These are phyloP conservation scores for Lagopus muta DNA, from an alignment of 2,113 vertebrate genomes.

Conservation along the genomic window DNA sequence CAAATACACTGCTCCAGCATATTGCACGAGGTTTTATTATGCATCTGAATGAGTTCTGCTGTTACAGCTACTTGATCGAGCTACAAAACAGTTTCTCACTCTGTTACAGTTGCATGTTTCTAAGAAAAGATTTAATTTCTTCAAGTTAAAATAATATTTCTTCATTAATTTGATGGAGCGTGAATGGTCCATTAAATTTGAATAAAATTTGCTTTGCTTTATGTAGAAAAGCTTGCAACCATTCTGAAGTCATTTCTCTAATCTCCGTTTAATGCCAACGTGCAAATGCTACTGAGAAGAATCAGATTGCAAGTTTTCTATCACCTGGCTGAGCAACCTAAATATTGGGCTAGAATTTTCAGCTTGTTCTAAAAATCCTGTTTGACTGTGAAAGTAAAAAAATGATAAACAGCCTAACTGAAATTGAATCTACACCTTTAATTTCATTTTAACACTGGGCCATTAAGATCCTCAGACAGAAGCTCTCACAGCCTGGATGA, in stretches of 20 bases:
- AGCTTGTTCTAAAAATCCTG: background rate
- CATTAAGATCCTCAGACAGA: background rate
- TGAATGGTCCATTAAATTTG: background rate
- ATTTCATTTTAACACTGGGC: background rate
- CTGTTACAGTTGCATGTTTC: background rate
- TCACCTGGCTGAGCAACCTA: rapidly evolving
- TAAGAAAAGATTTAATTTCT: background rate
- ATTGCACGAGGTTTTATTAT: background rate
- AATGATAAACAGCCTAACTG: background rate
- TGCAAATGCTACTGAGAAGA: rapidly evolving
- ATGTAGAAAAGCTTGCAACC: background rate
- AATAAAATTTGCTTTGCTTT: background rate
- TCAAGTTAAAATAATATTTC: background rate
- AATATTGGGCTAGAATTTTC: background rate
- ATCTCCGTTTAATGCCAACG: background rate
- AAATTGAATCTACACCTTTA: background rate
- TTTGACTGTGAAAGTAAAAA: background rate
- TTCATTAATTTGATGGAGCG: background rate
- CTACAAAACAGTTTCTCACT: background rate
- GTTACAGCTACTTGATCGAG: background rate
- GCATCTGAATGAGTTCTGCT: background rate
- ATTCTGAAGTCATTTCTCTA: background rate
- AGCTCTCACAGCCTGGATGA: background rate
- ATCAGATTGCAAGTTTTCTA: background rate
- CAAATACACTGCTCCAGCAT: rapidly evolving